These are phyloP conservation scores for Caerostris darwini DNA, from an alignment of 1,140 invertebrate genomes.

Conservation along the genomic window DNA sequence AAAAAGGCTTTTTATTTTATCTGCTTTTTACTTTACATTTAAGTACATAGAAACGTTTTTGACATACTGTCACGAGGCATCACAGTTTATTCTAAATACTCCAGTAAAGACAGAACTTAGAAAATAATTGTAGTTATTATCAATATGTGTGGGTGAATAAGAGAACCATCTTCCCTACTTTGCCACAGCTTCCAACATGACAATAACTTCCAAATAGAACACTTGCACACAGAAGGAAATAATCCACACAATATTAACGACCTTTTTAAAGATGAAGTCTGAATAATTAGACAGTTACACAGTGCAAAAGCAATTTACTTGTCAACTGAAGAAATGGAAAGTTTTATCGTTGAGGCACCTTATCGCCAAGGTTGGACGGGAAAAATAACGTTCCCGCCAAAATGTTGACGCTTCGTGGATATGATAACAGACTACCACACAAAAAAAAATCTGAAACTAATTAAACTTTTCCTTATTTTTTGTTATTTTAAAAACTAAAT, in stretches of 20 bases:
- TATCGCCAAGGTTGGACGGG: background rate
- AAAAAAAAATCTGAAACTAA: constrained; percentile 23
- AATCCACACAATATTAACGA: background rate
- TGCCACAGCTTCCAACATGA: background rate
- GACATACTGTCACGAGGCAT: too few relatives aligned
- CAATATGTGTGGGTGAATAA: too few relatives aligned
- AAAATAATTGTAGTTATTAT: too few relatives aligned
- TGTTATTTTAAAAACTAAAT: background rate
- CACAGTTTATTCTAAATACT: too few relatives aligned
- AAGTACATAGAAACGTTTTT: too few relatives aligned
- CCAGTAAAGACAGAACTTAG: too few relatives aligned
- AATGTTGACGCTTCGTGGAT: background rate
- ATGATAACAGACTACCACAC: background rate
- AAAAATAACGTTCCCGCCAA: background rate
- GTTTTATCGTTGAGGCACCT: background rate
- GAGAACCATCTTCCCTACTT: too few relatives aligned
- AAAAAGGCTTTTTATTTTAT: too few relatives aligned
- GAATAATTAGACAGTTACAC: background rate
- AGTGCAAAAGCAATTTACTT: background rate
- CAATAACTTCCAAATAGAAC: background rate
- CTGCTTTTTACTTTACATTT: too few relatives aligned
- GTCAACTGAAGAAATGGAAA: background rate
- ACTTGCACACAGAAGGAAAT: background rate
- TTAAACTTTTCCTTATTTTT: background rate
- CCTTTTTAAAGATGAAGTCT: background rate